A percentile compares a stretch with the other conserved stretches of the same genome.
These are phyloP conservation scores for Sinonovacula constricta DNA, from an alignment of 1,140 invertebrate genomes.

Conservation along the genomic window DNA sequence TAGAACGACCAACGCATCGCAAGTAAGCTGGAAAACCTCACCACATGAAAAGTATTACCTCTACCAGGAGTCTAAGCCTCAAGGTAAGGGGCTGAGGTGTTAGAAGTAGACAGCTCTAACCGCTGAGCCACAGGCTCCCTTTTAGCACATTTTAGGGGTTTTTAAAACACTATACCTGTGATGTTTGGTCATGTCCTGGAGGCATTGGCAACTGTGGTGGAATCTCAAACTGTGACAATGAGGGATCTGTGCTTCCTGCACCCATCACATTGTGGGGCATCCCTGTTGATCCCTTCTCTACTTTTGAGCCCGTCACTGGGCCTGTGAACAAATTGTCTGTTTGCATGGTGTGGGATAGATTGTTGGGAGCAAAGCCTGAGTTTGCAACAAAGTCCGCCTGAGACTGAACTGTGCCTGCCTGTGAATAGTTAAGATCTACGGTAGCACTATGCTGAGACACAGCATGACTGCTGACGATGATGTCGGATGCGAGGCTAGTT, in stretches of 20 bases:
- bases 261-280: constrained; percentile 49
- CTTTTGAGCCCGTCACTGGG: constrained; percentile 29
- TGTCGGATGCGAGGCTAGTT: constrained; percentile 17
- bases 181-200: constrained; percentile 54
- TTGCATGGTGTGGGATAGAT: constrained; percentile 53
- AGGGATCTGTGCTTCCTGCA: constrained; percentile 56
- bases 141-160: too few relatives aligned
- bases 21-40: too few relatives aligned
- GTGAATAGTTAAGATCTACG: constrained; percentile 50
- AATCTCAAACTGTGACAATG: constrained; percentile 68
- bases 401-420: constrained; percentile 28
- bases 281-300: constrained; percentile 42
- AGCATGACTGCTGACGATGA: constrained; percentile 7
- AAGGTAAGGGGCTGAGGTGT: too few relatives aligned
- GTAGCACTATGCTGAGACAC: constrained; percentile 18
- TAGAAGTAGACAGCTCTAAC: too few relatives aligned
- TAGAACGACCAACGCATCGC: too few relatives aligned
- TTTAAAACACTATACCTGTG: constrained; percentile 60
- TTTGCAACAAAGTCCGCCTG: constrained; percentile 48
- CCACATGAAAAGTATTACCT: too few relatives aligned
- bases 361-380: constrained; percentile 55
- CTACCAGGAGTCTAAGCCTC: too few relatives aligned
- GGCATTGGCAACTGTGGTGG: constrained; percentile 72
- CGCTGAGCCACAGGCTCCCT: too few relatives aligned
- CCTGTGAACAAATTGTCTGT: constrained; percentile 61